Evolutionary conservation across 2,797 vertebrate species (phyloP).

Genomic region (Intellagama lesueurii): DNA sequence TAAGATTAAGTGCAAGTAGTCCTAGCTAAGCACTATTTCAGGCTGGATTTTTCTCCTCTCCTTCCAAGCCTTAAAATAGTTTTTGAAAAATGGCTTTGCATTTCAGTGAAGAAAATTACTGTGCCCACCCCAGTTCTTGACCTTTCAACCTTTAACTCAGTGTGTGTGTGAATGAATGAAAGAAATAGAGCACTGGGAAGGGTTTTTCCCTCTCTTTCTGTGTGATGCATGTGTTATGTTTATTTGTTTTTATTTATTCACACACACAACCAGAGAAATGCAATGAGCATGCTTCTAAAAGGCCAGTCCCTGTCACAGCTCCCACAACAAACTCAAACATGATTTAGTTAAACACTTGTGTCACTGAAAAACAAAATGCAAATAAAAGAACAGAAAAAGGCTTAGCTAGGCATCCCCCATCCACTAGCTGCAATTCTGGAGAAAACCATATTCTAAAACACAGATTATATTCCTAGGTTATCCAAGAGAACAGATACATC

Average conservation of each 20-base stretch:
- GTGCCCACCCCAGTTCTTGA: conserved; percentile 3
- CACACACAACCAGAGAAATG: not conserved
- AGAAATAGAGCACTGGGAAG: not conserved
- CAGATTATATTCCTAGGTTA: not conserved
- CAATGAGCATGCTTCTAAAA: not conserved
- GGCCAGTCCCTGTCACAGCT: not conserved
- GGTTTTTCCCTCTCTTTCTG: too few relatives aligned
- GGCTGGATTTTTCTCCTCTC: not conserved
- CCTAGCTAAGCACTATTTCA: conserved; percentile 25
- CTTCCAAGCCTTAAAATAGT: conserved; percentile 34
- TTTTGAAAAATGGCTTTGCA: conserved; percentile 31
- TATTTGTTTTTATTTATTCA: too few relatives aligned
- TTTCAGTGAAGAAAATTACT: conserved; percentile 23
- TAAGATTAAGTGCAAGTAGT: conserved; percentile 40
- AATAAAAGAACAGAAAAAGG: too few relatives aligned
- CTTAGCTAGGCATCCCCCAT: too few relatives aligned
- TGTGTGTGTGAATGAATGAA: not conserved
- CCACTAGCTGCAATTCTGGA: too few relatives aligned
- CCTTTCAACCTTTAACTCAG: conserved; percentile 22
- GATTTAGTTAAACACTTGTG: not conserved
- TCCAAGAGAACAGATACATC: not conserved
- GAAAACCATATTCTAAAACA: too few relatives aligned
- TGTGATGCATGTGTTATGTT: not conserved
- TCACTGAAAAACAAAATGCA: too few relatives aligned
- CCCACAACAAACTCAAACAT: not conserved